phyloP scores from a whole-genome alignment of 2,888 invertebrate genomes.

The Lithophane ornitopus region DNA sequence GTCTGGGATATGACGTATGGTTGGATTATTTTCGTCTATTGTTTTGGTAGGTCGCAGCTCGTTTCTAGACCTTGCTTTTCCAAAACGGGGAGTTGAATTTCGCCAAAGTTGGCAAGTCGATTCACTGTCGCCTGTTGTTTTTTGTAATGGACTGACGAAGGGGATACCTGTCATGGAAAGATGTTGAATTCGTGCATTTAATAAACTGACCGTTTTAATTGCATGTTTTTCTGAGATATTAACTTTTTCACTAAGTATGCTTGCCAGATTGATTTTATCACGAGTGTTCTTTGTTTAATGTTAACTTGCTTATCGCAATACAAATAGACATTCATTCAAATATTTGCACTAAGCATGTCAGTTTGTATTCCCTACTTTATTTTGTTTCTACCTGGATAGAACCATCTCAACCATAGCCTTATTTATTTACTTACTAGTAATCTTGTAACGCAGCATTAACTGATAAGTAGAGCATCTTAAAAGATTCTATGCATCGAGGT shows the following conservation, averaged over 20 bases:
- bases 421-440: background rate
- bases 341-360: too few relatives aligned
- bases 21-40: conserved; percentile 32
- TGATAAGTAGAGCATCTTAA: conserved; percentile 11
- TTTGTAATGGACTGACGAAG: background rate
- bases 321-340: too few relatives aligned
- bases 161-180: background rate
- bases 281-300: background rate
- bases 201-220: too few relatives aligned
- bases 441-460: background rate
- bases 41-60: conserved; percentile 4
- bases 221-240: background rate
- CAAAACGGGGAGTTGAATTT: background rate
- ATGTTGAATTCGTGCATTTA: background rate
- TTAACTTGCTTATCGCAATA: background rate
- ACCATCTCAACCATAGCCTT: background rate
- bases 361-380: background rate
- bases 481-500: conserved; percentile 9
- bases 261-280: background rate
- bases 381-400: conserved; percentile 6
- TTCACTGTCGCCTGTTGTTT: background rate
- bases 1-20: conserved; percentile 36
- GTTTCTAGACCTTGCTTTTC: conserved; percentile 25
- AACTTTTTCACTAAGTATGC: background rate
- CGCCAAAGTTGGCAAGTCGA: background rate